Conservation (phyloP, 2,888 invertebrate genomes). For the Athetis lepigone region DNA sequence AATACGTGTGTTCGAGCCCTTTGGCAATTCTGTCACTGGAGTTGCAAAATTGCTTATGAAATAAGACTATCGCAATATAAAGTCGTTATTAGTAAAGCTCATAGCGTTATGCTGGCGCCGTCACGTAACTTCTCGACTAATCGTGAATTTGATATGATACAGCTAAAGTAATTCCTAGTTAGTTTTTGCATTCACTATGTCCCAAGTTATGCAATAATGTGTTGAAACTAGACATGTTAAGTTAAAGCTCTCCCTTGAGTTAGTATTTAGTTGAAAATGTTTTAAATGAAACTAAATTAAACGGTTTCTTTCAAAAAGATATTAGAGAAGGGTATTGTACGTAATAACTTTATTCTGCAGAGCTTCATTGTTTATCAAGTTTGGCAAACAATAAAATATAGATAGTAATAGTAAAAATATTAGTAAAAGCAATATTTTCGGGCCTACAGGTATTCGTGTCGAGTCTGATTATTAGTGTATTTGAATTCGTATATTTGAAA, state of each 20-base stretch:
- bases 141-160: slow-evolving; percentile 44
- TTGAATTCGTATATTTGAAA: no score
- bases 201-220: slow-evolving; percentile 32
- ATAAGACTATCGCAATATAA: slow-evolving; percentile 52
- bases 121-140: slow-evolving; percentile 38
- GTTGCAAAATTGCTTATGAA: slow-evolving; percentile 56
- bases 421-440: no score
- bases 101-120: slow-evolving; percentile 50
- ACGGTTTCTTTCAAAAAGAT: neutral
- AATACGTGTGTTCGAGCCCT: slow-evolving; percentile 21
- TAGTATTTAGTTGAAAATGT: slow-evolving; percentile 5
- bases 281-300: neutral
- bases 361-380: neutral
- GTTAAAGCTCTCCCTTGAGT: slow-evolving; percentile 29
- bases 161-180: slow-evolving; percentile 27
- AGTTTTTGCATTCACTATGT: slow-evolving; percentile 47
- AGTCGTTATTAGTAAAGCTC: slow-evolving; percentile 50
- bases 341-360: neutral
- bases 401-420: no score
- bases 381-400: no score
- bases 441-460: no score
- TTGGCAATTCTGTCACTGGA: slow-evolving; percentile 41
- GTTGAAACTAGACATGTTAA: slow-evolving; percentile 28
- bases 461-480: no score
- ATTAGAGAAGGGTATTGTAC: neutral